A percentile compares a stretch with the other conserved stretches of the same genome.
Conservation (phyloP, 1,140 invertebrate genomes). For the Aphaenogaster floridana region DNA sequence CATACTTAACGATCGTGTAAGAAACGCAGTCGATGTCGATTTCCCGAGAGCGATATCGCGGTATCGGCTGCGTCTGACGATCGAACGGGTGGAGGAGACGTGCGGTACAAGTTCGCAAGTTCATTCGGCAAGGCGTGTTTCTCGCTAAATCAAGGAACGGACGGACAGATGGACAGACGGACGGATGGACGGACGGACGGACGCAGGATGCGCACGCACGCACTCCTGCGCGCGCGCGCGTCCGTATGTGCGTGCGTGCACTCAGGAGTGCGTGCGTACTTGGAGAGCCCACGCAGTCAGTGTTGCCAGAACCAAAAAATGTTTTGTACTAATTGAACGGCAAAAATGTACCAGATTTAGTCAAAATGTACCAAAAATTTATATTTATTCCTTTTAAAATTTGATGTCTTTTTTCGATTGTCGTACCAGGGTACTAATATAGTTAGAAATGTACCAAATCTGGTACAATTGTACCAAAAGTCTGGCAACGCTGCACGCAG, state of each 20-base stretch:
- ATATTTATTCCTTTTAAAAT: too few species aligned
- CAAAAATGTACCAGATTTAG: too few species aligned
- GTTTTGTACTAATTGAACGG: too few species aligned
- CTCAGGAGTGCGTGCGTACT: not conserved
- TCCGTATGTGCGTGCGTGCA: not conserved
- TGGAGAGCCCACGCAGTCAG: slow-evolving; percentile 45
- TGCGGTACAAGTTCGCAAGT: not conserved
- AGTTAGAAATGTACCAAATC: too few species aligned
- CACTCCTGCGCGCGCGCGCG: not conserved
- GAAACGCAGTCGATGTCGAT: slow-evolving; percentile 7
- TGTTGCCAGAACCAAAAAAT: too few species aligned
- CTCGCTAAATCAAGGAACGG: slow-evolving; percentile 35
- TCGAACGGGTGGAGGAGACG: not conserved
- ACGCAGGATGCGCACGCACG: slow-evolving; percentile 38
- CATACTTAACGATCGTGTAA: not conserved
- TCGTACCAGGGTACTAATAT: too few species aligned
- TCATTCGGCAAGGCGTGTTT: slow-evolving; percentile 50
- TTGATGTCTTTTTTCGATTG: too few species aligned
- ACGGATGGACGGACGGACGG: not conserved
- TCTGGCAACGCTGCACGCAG: slow-evolving; percentile 18
- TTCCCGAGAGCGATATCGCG: not conserved
- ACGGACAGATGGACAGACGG: not conserved
- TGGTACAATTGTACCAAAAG: too few species aligned
- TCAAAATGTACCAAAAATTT: too few species aligned
- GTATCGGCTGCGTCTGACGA: not conserved